Base-by-base conservation (phyloP, 2,113 vertebrate genomes). In the Oncorhynchus nerka region DNA sequence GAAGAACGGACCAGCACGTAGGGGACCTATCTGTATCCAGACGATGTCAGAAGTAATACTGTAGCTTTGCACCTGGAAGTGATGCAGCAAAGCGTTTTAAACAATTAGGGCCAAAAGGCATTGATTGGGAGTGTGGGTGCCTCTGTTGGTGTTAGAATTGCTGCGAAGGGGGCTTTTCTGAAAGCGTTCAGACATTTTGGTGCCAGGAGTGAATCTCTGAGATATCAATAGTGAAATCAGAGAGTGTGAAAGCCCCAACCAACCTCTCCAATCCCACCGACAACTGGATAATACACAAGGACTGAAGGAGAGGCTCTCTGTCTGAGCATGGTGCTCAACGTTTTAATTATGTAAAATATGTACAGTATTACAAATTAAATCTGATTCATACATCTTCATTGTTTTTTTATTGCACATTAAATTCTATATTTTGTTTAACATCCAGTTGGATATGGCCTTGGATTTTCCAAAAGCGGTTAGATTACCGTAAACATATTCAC, bases 111-210 rank as follows among this genome's bases (percentile, higher is more conserved):
- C 84, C 85, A 88, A 84, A 88, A 75, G 74, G 70, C 92, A 95
- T 94, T 94, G 94, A 96, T 95, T 94, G 84, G 78, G 87, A 76
- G 82, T 75, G 86, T 83, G 79, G 74, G 81, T 85, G 85, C 89
- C 87, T 88, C 62, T 84, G 83, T 89, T 86, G 4, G 20, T 89
- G 79, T 82, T 83, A 90, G 86, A 92, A 94, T 93, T 95, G 94
- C 93, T 94, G 92, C 84, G 84, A 84, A 83, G 89, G 26, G 24
- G 69, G 90, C 79, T 93, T 88, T 88, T 93, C 91, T 88, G 93
- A 90, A 92, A 90, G 74, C 86, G 80, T 91, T 94, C 93, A 95
- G 95, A 95, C 93, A 90, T 90, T 83, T 87, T 87, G 94, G 92
- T 94, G 94, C 94, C 95, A 93, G 84, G 83, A 90, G 92, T 92